Evolutionary conservation across 2,888 invertebrate genomes (phyloP).

Genomic region (Galerucella calmariensis): DNA sequence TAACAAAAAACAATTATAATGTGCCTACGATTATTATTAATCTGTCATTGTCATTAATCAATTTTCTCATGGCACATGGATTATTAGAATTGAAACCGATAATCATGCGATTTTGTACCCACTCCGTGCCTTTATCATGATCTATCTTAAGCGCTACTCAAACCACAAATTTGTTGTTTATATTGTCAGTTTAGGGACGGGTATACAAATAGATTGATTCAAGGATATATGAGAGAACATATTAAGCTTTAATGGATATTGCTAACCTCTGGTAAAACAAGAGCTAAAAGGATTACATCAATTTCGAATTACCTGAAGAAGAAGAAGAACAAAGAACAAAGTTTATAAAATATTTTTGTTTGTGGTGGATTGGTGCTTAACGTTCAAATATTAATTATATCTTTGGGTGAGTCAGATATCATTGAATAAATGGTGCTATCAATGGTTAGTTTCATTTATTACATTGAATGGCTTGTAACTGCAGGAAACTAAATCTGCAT

Average conservation of each 20-base stretch:
- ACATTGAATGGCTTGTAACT: too few species aligned
- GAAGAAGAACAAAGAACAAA: too few species aligned
- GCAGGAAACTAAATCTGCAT: too few species aligned
- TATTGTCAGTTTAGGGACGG: not conserved
- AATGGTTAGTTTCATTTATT: too few species aligned
- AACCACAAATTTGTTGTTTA: conserved; percentile 1
- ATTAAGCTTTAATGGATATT: not conserved
- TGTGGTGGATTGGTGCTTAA: too few species aligned
- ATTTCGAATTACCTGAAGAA: not conserved
- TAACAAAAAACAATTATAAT: too few species aligned
- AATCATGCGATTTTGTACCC: not conserved
- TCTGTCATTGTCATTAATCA: not conserved
- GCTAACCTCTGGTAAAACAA: not conserved
- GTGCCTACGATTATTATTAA: not conserved
- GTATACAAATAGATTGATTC: not conserved
- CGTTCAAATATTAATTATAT: too few species aligned
- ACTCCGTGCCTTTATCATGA: not conserved
- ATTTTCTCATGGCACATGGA: not conserved
- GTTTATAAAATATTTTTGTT: too few species aligned
- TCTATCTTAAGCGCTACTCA: not conserved
- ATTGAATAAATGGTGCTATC: too few species aligned
- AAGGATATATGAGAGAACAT: not conserved
- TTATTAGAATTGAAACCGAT: not conserved
- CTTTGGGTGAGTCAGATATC: too few species aligned
- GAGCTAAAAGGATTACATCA: not conserved